Percentiles rank a stretch among this genome's conserved stretches.
Evolutionary conservation across 2,113 vertebrate species (phyloP).

Genomic region (Dipodomys stephensi): DNA sequence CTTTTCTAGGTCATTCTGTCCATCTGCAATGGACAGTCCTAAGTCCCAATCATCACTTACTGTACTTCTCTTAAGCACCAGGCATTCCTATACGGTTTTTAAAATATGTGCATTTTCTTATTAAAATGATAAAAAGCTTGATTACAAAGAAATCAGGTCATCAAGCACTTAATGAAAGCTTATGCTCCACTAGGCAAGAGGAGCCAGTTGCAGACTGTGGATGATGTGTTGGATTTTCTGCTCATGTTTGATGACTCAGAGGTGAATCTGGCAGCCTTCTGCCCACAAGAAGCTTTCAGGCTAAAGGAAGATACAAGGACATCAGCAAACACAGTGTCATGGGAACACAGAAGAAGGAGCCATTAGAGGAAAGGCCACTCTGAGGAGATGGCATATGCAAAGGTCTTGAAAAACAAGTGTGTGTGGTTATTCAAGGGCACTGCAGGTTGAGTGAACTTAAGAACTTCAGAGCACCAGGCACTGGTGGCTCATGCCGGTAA

Average conservation of each 20-base stretch:
- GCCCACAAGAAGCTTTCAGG: background rate
- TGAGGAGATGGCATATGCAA: background rate
- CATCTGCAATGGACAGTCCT: background rate
- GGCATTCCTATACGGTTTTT: background rate
- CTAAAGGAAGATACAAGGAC: background rate
- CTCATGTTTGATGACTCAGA: background rate
- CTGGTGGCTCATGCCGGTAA: no score
- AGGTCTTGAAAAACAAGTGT: background rate
- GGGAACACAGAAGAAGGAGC: background rate
- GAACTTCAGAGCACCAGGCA: no score
- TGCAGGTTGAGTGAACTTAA: background rate
- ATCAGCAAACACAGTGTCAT: background rate
- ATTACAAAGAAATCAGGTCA: conserved; percentile 21
- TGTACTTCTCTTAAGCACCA: background rate
- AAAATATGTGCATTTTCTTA: conserved; percentile 38
- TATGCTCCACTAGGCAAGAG: background rate
- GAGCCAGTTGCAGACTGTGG: background rate
- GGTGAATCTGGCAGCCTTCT: background rate
- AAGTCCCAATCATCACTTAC: background rate
- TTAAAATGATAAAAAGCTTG: background rate
- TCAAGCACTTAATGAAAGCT: background rate
- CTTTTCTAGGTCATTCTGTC: background rate
- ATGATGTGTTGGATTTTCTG: background rate
- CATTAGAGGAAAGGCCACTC: background rate
- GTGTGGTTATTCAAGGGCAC: background rate